Evolutionary conservation across 2,113 vertebrate genomes (phyloP), one percentile per base, ranked within the genome.

Genomic region (Cololabis saira): DNA sequence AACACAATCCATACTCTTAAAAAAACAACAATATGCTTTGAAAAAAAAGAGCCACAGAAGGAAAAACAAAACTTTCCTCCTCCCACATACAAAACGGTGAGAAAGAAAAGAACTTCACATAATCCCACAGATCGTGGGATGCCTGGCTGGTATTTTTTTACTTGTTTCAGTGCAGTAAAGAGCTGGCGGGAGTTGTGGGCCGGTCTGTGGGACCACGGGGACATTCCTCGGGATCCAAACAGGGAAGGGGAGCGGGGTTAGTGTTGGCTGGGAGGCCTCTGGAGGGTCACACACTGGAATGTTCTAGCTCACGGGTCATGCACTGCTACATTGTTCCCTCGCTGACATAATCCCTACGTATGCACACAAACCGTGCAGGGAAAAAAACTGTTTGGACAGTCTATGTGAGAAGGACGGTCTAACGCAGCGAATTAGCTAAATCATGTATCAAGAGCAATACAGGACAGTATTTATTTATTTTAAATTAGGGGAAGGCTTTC

Each of bases 291-390:
- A 47, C 68, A 61, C 19, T 73, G 91, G 91, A 93, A 93, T 92
- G 91, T 93, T 91, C 90, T 72, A 80, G 76, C 73, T 86, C 44
- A 21, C 17, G 60, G 84, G 89, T 91, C 92, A 84, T 76, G 91
- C 78, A 87, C 82, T 65, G 72, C 54, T 59, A 68, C 76, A 80
- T 84, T 88, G 83, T 88, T 83, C 83, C 65, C 71, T 57, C 18
- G 49, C 49, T 66, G 33, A 67, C 61, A 56, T 88, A 87, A 87
- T 88, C 87, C 88, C 83, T 82, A 81, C 81, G 74, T 82, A 79
- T 84, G 73, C 66, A 86, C 81, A 83, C 61, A 56, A 65, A 72
- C 82, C 82, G 71, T 58, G 73, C 61, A 89, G 89, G 91, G 88
- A 92, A 86, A 71, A 61, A 71, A 70, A 80, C 63, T 61, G 76